Evolutionary conservation across 1,140 invertebrate genomes (phyloP), one percentile per base, ranked within the genome.

Genomic region (Rhyzopertha dominica): DNA sequence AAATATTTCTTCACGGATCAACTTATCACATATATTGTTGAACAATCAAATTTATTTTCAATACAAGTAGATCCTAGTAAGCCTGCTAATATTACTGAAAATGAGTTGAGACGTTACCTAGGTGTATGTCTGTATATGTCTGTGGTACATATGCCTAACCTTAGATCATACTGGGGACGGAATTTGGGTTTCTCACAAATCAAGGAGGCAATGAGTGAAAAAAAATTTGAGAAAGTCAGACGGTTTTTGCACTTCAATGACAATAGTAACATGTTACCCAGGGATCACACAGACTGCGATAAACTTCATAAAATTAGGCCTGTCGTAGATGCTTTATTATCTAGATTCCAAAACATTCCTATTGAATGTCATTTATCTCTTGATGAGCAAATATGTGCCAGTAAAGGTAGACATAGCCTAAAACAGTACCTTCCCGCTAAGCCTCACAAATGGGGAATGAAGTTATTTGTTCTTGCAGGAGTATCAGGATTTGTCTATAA

Each of bases 381-480:
- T 16, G 51, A 56, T 38, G 54, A 54, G 23, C 51, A 54, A 37
- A 45, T 56, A 26, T 56, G 51, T 43, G 62, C 35, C 13, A 48
- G 38, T 12, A 57, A 57, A 31, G 38, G 20, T 3, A 39, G 43
- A 20, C 42, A 47, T 34, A 22, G 34, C 31, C 18, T 54, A n/a
- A 51, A 54, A 29, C 51, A 54, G 29, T 57, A 54, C 28, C 32
- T 51, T 14, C 58, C 55, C n/a, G 48, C 47, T 12, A 68, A 70
- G 40, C 63, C 67, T 5, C 56, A 65, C 35, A 72, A 69, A 47
- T 63, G 63, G 55, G 63, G 63, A 3, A 59, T 65, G 7, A 70
- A 67, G 48, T 46, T 66, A 23, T 55, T 44, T 45, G 32, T 54
- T 40, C 16, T 56, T 9, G 16, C 9, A 40, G 51, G 43, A 13